Evolutionary conservation across 2,797 vertebrate species (phyloP).

Genomic region (Phalanger gymnotis): DNA sequence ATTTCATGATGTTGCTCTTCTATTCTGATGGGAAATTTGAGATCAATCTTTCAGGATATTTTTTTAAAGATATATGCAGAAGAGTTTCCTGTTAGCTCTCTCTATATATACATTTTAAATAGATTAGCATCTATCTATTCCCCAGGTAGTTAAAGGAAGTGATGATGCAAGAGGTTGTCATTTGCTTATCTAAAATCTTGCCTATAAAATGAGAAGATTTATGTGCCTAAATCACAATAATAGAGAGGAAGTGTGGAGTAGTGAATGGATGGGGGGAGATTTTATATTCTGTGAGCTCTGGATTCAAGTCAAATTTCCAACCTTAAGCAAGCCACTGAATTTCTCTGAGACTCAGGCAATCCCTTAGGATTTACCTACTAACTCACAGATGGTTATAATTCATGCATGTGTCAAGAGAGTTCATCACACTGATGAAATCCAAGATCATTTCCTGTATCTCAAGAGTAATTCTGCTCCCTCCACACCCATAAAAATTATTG

Average conservation of each 20-base stretch:
- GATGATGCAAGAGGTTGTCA: neutral
- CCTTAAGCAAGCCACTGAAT: neutral
- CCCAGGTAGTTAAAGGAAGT: neutral
- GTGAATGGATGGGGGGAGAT: neutral
- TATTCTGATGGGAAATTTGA: conserved; percentile 18
- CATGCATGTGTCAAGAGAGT: neutral
- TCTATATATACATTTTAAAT: conserved; percentile 39
- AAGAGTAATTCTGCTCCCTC: neutral
- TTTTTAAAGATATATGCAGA: conserved; percentile 27
- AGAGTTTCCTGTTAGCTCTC: neutral
- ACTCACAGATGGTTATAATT: neutral
- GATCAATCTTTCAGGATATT: conserved; percentile 2
- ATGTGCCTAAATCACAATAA: neutral
- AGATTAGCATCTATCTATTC: conserved; percentile 37
- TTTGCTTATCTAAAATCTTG: neutral
- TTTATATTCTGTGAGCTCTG: neutral
- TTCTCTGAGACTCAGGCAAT: neutral
- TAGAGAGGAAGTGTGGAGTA: neutral
- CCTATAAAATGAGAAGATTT: neutral
- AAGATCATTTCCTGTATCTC: neutral
- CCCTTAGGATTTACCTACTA: neutral
- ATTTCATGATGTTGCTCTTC: conserved; percentile 18
- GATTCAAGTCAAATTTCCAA: neutral
- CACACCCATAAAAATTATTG: neutral
- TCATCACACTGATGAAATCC: neutral